Base-by-base conservation (phyloP, 2,113 vertebrate species). In the Herpetotheres cachinnans region DNA sequence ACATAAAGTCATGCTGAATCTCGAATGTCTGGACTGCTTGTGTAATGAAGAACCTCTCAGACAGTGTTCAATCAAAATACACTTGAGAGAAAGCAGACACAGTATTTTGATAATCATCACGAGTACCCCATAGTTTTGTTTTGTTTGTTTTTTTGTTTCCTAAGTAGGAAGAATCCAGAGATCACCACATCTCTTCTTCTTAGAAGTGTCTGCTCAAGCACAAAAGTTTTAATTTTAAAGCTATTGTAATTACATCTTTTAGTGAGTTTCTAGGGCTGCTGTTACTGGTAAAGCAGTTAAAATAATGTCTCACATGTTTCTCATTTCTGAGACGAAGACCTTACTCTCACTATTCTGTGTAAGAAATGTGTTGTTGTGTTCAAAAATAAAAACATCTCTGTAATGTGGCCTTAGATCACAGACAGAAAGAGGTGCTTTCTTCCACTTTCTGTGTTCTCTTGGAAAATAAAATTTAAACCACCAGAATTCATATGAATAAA, bases 21-120 rank as follows among this genome's bases (percentile, higher is more conserved):
- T 93, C 83, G 97, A 93, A 95, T 88, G 95, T 94, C 95, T 93
- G 56, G 94, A 82, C 86, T 96, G 94, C 49, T 70, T 95, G 58
- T 82, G 93, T 93, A 97, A 97, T 95, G 88, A 96, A 89, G 95
- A 95, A 86, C 91, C 88, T 96, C 74, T 95, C 88, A 96, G 96
- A 96, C 94, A 88, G 58, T 82, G n/a, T 96, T 96, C 92, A 90
- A 92, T 96, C 90, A 96, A 91, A 95, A 95, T 82, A 91, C 94
- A 88, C 88, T 95, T 79, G 96, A 93, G 95, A 87, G 77, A 96
- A 85, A 84, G 63, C 69, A 98, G 94, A 86, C 49, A 71, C 38
- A 58, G 58, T 96, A 56, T 90, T 96, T 92, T 96, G 93, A 93
- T 94, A 95, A 96, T 52, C 66, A 81, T 88, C 34, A 50, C 14